Evolutionary conservation across 1,140 invertebrate genomes (phyloP).

Genomic region (Drosophila lacteicornis): DNA sequence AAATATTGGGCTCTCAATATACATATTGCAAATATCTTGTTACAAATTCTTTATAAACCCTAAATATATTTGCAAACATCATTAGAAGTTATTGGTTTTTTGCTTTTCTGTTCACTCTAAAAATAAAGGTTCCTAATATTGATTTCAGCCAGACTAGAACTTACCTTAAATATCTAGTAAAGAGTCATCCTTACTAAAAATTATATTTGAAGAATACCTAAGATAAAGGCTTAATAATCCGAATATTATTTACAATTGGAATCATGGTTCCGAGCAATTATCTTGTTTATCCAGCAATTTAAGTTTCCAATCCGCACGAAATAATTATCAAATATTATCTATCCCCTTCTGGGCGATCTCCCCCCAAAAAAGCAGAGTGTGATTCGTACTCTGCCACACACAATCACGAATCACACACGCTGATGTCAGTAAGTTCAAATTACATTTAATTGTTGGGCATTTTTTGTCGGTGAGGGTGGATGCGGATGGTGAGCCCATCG

Average conservation of each 20-base stretch:
- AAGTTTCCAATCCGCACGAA: constrained; percentile 36
- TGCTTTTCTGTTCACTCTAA: too few relatives aligned
- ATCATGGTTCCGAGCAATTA: constrained; percentile 20
- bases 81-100: too few relatives aligned
- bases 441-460: constrained; percentile 80
- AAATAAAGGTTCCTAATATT: too few relatives aligned
- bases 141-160: neutral
- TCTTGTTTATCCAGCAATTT: constrained; percentile 28
- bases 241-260: constrained; percentile 27
- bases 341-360: constrained; percentile 41
- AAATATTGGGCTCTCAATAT: too few relatives aligned
- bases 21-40: too few relatives aligned
- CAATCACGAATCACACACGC: constrained; percentile 35
- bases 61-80: too few relatives aligned
- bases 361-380: constrained; percentile 7
- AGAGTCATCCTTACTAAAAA: neutral
- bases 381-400: neutral
- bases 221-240: neutral
- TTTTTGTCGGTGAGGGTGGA: constrained; percentile 36
- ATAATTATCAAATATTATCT: constrained; percentile 49
- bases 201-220: neutral
- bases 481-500: neutral
- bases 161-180: too few relatives aligned
- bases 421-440: constrained; percentile 69
- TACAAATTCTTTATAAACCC: too few relatives aligned